Evolutionary conservation across 2,113 vertebrate species (phyloP), one percentile per base, ranked within the genome.

Genomic region (Cololabis saira): DNA sequence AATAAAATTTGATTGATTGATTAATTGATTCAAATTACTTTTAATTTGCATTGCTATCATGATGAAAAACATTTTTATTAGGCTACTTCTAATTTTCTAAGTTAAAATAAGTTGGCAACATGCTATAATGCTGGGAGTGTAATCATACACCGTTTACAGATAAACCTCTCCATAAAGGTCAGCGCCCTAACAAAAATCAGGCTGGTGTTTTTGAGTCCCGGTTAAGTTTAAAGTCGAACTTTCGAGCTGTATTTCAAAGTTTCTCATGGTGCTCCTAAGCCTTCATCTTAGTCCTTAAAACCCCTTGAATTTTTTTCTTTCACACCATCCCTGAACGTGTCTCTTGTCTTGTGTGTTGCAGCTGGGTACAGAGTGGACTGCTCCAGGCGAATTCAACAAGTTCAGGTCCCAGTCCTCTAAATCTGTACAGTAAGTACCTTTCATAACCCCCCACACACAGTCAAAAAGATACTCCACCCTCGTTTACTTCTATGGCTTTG

Each of bases 371-470:
- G 98, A 99, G 82, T 99, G 98, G 98, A 98, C 96, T 0, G 98
- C 97, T 0, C 98, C 98, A 0, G 98, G 98, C 63, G 98, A 99
- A 76, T 99, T 98, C 92, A 98, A 93, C 92, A 99, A 99, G 75
- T 99, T 99, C 93, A 95, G 96, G 88, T 98, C 97, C 5, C 98
- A 99, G 51, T 94, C 96, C 52, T 99, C 98, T 73, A 98, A 95
- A 81, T 95, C 98, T 37, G 88, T 96, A 21, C 95, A 94, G 98
- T 99, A 90, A 94, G 96, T 93, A 86, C 61, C 77, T 74, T 63
- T 64, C 51, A 78, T 66, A 80, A 55, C 48, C 48, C 3, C 48
- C 53, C 69, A 64, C 15, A 30, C 45, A 55, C 43, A 45, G 15
- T n/a, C 5, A 2, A 45, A 37, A 37, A 37, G 33, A 37, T 9